Evolutionary conservation across 2,888 invertebrate genomes (phyloP).

Genomic region (Lasioglossum malachurum): DNA sequence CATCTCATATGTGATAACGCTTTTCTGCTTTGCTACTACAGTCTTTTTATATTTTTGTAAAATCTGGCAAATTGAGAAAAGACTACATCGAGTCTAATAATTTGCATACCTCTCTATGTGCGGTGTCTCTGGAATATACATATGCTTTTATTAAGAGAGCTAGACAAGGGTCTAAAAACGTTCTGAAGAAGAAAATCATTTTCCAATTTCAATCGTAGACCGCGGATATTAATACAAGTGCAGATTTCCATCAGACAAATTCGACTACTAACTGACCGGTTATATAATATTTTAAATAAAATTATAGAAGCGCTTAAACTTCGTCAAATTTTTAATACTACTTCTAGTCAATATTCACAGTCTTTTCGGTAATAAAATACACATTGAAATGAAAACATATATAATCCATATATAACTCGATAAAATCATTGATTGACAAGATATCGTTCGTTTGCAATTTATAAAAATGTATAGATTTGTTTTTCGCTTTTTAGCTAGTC

Average conservation of each 20-base stretch:
- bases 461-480: background rate
- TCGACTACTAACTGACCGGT: background rate
- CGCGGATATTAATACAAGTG: background rate
- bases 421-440: background rate
- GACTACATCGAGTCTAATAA: slow-evolving; percentile 1
- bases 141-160: slow-evolving; percentile 10
- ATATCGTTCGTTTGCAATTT: background rate
- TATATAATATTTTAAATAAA: background rate
- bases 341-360: background rate
- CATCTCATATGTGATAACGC: background rate
- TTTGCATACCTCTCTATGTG: slow-evolving; percentile 2
- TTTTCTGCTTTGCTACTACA: background rate
- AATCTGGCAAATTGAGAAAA: background rate
- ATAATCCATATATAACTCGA: background rate
- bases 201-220: background rate
- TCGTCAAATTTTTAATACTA: background rate
- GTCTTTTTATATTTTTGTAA: slow-evolving; percentile 1
- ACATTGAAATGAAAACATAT: background rate
- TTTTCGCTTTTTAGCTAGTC: background rate
- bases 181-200: background rate
- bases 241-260: background rate
- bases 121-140: slow-evolving; percentile 7
- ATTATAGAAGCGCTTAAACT: background rate
- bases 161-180: background rate
- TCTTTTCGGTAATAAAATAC: background rate